Evolutionary conservation across 2,113 vertebrate genomes (phyloP).

Genomic region (Siniperca knerii): DNA sequence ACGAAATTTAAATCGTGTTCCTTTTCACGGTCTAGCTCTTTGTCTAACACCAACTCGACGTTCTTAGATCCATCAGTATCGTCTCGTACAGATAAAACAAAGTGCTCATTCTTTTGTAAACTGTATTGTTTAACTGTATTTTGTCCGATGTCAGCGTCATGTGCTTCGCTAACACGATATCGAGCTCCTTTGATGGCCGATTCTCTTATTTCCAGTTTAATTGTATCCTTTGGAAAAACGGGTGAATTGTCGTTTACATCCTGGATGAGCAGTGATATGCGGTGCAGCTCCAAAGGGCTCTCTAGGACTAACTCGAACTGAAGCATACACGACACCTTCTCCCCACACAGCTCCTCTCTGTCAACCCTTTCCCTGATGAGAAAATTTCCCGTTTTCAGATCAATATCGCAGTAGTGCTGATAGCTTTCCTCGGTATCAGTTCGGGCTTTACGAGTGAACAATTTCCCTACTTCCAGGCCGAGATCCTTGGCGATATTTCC

Average conservation of each 20-base stretch:
- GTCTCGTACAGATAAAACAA: slow-evolving; percentile 68
- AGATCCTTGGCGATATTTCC: slow-evolving; percentile 83
- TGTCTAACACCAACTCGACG: slow-evolving; percentile 71
- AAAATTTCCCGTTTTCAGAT: slow-evolving; percentile 69
- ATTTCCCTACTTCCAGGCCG: slow-evolving; percentile 67
- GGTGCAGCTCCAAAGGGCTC: slow-evolving; percentile 78
- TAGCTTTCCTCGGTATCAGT: slow-evolving; percentile 56
- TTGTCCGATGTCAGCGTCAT: slow-evolving; percentile 81
- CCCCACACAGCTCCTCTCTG: slow-evolving; percentile 78
- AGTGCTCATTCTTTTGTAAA: slow-evolving; percentile 74
- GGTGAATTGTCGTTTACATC: slow-evolving; percentile 85
- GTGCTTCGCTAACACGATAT: slow-evolving; percentile 77
- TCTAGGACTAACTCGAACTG: slow-evolving; percentile 82
- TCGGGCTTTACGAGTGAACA: slow-evolving; percentile 73
- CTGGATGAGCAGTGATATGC: slow-evolving; percentile 70
- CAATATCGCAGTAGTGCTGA: slow-evolving; percentile 73
- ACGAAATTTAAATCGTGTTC: slow-evolving; percentile 67
- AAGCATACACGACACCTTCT: slow-evolving; percentile 71
- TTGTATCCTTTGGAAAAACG: slow-evolving; percentile 16
- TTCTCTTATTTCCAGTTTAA: slow-evolving; percentile 78
- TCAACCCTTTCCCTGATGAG: slow-evolving; percentile 75
- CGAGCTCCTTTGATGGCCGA: slow-evolving; percentile 67
- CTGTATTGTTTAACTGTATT: slow-evolving; percentile 82
- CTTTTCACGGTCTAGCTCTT: slow-evolving; percentile 76
- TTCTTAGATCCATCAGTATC: slow-evolving; percentile 70